A percentile compares a stretch with the other conserved stretches of the same genome.
phyloP scores from a whole-genome alignment of 2,113 vertebrate species.

The Crypturellus undulatus region DNA sequence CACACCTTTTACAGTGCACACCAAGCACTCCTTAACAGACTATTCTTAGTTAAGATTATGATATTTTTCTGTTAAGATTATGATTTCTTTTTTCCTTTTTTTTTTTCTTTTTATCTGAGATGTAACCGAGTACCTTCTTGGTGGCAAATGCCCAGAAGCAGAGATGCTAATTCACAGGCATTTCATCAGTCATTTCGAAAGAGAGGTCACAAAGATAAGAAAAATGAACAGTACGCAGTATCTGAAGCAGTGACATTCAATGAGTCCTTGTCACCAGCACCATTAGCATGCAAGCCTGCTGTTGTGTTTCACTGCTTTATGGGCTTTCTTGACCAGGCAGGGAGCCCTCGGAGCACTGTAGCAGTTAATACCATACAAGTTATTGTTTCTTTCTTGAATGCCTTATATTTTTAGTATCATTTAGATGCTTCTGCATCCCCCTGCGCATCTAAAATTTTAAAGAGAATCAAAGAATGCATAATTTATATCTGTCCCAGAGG shows the following conservation, averaged over 20 bases:
- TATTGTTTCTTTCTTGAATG: conserved; percentile 76
- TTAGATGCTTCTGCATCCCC: conserved; percentile 66
- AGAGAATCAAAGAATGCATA: conserved; percentile 75
- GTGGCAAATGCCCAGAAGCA: conserved; percentile 53
- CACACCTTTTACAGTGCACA: neutral
- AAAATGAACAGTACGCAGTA: conserved; percentile 61
- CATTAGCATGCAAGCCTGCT: conserved; percentile 76
- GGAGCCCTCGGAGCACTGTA: conserved; percentile 50
- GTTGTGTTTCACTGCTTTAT: conserved; percentile 60
- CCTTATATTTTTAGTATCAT: conserved; percentile 67
- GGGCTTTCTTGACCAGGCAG: conserved; percentile 72
- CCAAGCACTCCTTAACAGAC: neutral
- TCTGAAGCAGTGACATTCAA: conserved; percentile 73
- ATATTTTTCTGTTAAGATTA: neutral
- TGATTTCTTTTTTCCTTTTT: neutral
- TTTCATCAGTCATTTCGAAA: conserved; percentile 72
- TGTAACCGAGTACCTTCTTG: conserved; percentile 42
- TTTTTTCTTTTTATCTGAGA: conserved; percentile 37
- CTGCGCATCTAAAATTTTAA: conserved; percentile 76
- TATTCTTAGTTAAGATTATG: neutral
- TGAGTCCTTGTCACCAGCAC: conserved; percentile 76
- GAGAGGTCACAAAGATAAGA: conserved; percentile 75
- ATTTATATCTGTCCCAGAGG: conserved; percentile 80
- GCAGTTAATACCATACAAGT: conserved; percentile 62
- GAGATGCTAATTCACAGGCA: conserved; percentile 65